These are phyloP conservation scores for Chrysocyon brachyurus DNA, from an alignment of 2,797 vertebrate genomes.

Conservation along the genomic window DNA sequence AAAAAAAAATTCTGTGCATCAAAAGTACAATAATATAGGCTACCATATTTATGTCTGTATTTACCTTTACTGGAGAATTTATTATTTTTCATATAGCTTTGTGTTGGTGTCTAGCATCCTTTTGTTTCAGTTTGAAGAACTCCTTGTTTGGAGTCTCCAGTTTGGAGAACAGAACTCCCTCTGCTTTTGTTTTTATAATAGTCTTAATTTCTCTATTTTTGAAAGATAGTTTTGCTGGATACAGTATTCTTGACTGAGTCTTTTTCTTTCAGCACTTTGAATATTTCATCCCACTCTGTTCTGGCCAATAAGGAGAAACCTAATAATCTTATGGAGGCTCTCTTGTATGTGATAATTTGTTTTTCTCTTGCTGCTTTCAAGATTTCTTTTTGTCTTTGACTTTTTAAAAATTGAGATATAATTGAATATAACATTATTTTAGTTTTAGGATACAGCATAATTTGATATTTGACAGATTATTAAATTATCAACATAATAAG, in stretches of 20 bases:
- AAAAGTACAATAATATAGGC: background rate
- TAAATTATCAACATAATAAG: background rate
- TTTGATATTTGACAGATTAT: background rate
- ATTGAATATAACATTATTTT: background rate
- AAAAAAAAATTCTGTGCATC: background rate
- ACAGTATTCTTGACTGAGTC: background rate
- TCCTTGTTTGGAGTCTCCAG: too few species aligned
- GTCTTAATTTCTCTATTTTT: background rate
- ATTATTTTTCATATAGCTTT: background rate
- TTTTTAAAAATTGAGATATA: background rate
- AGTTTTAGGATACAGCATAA: background rate
- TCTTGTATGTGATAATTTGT: background rate
- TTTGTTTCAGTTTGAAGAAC: background rate
- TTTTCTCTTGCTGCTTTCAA: background rate
- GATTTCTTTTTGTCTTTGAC: background rate
- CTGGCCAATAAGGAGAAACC: background rate
- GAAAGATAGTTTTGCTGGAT: background rate
- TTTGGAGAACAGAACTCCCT: too few species aligned
- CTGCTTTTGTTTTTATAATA: background rate
- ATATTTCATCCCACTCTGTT: background rate
- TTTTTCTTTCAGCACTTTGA: background rate
- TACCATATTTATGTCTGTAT: background rate
- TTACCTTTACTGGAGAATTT: background rate
- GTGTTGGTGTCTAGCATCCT: background rate
- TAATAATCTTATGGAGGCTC: background rate